phyloP scores from a whole-genome alignment of 2,113 vertebrate genomes.

The Melozone crissalis region DNA sequence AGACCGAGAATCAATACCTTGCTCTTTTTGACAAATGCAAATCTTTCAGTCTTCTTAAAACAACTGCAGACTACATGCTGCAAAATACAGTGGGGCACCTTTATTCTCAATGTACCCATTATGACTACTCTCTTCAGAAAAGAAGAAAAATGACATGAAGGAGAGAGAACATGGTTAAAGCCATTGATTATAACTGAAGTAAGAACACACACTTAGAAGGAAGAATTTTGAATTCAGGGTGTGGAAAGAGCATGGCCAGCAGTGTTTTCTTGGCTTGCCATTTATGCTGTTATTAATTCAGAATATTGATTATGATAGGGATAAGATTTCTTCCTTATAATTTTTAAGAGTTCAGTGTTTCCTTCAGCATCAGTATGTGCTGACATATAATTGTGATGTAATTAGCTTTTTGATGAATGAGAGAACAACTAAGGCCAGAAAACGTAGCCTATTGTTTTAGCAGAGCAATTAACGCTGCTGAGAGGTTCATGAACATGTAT shows the following conservation, averaged over 20 bases:
- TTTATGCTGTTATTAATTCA: not conserved
- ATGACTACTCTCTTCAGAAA: not conserved
- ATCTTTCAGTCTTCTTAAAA: not conserved
- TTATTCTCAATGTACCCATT: not conserved
- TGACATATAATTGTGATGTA: not conserved
- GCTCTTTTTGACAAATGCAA: not conserved
- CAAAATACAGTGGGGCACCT: not conserved
- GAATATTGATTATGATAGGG: not conserved
- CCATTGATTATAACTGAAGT: not conserved
- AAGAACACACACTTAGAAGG: not conserved
- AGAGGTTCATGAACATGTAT: not conserved
- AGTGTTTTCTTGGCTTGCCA: not conserved
- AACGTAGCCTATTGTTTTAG: not conserved
- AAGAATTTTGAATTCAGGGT: not conserved
- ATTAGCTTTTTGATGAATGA: not conserved
- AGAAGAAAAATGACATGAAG: not conserved
- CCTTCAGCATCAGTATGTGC: not conserved
- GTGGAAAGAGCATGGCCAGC: not conserved
- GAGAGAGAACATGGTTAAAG: not conserved
- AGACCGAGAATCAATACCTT: not conserved
- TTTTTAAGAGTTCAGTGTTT: not conserved
- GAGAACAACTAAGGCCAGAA: not conserved
- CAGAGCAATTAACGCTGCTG: not conserved
- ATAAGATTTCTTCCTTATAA: not conserved
- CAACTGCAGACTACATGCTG: not conserved